Percentiles rank a stretch among this genome's conserved stretches.
phyloP scores from a whole-genome alignment of 2,888 invertebrate species.

The Branchipolynoe longqiensis region DNA sequence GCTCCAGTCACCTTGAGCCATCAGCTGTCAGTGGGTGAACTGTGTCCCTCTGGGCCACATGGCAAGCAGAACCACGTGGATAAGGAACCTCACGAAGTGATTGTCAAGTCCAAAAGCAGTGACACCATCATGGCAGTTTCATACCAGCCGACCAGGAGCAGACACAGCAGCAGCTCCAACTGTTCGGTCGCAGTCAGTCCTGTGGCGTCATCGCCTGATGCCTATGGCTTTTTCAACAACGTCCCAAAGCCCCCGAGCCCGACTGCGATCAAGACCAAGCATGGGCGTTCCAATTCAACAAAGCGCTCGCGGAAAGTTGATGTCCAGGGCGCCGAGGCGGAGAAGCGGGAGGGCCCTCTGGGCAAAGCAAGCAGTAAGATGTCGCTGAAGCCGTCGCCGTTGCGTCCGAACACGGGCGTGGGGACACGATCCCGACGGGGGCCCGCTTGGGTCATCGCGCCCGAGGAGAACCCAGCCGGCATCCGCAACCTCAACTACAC shows the following conservation, averaged over 20 bases:
- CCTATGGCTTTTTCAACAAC: conserved; percentile 40
- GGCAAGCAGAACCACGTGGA: neutral
- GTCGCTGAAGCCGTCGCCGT: conserved; percentile 15
- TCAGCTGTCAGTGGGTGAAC: neutral
- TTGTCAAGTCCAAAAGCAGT: neutral
- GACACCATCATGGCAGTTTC: neutral
- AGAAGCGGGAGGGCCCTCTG: neutral
- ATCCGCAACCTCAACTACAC: conserved; percentile 57
- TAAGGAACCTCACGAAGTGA: too few species aligned
- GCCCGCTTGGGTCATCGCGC: neutral
- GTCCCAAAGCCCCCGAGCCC: conserved; percentile 9
- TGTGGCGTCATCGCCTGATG: neutral
- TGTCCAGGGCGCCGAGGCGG: neutral
- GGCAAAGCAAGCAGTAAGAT: conserved; percentile 15
- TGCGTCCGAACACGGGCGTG: conserved; percentile 31
- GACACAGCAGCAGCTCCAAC: neutral
- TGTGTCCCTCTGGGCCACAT: neutral
- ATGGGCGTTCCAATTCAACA: too few species aligned
- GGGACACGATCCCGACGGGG: conserved; percentile 1
- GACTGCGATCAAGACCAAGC: neutral
- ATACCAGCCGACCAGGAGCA: conserved; percentile 15
- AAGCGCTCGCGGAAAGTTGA: too few species aligned
- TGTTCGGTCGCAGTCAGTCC: neutral
- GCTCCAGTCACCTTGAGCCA: neutral
- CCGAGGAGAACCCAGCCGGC: neutral